These are phyloP conservation scores for Habrosyne pyritoides DNA, from an alignment of 2,888 invertebrate species.

Conservation along the genomic window DNA sequence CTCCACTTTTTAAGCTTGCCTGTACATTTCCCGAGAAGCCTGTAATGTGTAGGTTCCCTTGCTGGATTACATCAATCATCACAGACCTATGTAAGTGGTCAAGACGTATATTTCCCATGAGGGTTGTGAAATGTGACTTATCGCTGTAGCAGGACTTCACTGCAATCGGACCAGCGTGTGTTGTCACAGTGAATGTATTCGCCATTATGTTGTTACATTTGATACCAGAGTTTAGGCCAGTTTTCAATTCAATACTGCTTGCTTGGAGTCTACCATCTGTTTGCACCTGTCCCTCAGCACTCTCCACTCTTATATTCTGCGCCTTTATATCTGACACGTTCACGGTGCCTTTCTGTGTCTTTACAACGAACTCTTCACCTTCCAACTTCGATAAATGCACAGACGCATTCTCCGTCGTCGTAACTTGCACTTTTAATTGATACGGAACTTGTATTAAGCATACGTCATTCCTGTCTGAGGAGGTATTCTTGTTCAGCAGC, in stretches of 20 bases:
- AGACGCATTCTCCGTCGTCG: constrained; percentile 70
- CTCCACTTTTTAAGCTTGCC: constrained; percentile 76
- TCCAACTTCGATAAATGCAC: constrained; percentile 71
- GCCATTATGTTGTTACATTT: constrained; percentile 76
- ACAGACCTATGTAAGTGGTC: constrained; percentile 70
- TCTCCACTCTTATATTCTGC: constrained; percentile 69
- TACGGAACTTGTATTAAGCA: constrained; percentile 79
- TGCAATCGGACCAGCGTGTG: constrained; percentile 70
- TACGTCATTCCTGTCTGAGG: constrained; percentile 70
- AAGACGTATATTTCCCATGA: constrained; percentile 72
- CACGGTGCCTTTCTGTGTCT: constrained; percentile 71
- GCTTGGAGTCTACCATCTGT: constrained; percentile 71
- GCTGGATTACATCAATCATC: constrained; percentile 74
- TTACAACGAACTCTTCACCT: constrained; percentile 73
- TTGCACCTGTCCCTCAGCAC: constrained; percentile 60
- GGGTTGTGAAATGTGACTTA: constrained; percentile 74
- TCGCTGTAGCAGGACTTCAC: constrained; percentile 78
- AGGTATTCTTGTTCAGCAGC: constrained; percentile 69
- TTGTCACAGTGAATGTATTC: constrained; percentile 59
- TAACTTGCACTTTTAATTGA: constrained; percentile 73
- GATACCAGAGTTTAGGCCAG: constrained; percentile 66
- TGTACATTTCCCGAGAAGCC: constrained; percentile 73
- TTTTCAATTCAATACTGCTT: constrained; percentile 68
- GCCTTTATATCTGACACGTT: constrained; percentile 68
- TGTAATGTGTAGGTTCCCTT: constrained; percentile 72